A percentile compares a stretch with the other conserved stretches of the same genome.
phyloP scores from a whole-genome alignment of 2,797 vertebrate genomes.

The Rhadinocentrus ornatus region DNA sequence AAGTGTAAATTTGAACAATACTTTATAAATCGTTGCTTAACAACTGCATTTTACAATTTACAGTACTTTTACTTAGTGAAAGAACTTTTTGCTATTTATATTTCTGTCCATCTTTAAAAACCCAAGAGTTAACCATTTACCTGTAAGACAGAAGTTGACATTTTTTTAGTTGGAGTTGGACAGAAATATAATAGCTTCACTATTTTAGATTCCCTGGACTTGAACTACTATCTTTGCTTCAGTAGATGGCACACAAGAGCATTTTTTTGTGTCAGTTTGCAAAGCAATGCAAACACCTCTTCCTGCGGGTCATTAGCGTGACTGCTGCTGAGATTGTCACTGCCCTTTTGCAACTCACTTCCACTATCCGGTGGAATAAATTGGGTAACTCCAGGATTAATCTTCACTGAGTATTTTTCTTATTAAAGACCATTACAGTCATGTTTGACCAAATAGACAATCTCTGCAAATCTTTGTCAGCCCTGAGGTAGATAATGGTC shows the following conservation, averaged over 20 bases:
- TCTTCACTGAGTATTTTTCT: conserved; percentile 32
- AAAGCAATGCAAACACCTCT: conserved; percentile 22
- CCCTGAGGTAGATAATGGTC: conserved; percentile 48
- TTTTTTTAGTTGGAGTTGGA: not conserved
- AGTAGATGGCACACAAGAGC: conserved; percentile 75
- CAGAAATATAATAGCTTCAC: fast-evolving
- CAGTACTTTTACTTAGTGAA: not conserved
- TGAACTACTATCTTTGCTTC: conserved; percentile 42
- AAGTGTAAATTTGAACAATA: not conserved
- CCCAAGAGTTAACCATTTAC: not conserved
- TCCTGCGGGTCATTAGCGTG: conserved; percentile 28
- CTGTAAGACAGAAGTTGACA: not conserved
- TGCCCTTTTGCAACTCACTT: conserved; percentile 16
- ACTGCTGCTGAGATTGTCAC: conserved; percentile 20
- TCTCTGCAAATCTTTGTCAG: conserved; percentile 41
- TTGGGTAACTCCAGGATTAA: conserved; percentile 16
- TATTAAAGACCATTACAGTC: conserved; percentile 40
- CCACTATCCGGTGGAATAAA: conserved; percentile 32
- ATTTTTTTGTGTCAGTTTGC: conserved; percentile 4
- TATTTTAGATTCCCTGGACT: not conserved
- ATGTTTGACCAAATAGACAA: conserved; percentile 44
- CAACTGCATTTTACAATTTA: not conserved
- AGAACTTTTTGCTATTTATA: not conserved
- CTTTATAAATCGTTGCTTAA: not conserved
- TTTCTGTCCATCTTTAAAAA: not conserved